phyloP scores from a whole-genome alignment of 2,797 vertebrate species.

The Gadopsis bispinosus region DNA sequence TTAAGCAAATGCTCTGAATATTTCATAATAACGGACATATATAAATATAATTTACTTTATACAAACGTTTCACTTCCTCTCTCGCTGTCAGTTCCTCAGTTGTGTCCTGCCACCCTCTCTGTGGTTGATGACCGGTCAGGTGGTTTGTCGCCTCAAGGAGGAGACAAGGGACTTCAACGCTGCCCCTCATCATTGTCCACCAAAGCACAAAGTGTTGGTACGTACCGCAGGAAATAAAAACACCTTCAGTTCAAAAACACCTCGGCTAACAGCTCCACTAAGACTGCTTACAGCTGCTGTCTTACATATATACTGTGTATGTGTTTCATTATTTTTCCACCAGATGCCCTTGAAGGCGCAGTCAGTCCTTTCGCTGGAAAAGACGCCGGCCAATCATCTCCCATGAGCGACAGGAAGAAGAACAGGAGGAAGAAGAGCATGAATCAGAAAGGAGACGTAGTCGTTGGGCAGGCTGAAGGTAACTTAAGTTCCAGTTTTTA shows the following conservation, averaged over 20 bases:
- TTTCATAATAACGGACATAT: neutral
- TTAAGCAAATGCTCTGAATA: neutral
- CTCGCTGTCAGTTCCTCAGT: slow-evolving; percentile 68
- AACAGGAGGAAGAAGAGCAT: slow-evolving; percentile 94
- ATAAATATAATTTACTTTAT: neutral
- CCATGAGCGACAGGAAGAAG: slow-evolving; percentile 94
- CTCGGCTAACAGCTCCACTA: neutral
- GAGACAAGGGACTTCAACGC: slow-evolving; percentile 85
- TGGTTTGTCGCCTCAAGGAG: slow-evolving; percentile 81
- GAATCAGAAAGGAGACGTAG: slow-evolving; percentile 93
- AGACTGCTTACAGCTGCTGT: neutral
- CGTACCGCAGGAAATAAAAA: slow-evolving; percentile 35
- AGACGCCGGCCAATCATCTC: slow-evolving; percentile 89
- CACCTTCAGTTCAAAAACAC: neutral
- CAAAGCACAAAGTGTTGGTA: slow-evolving; percentile 87
- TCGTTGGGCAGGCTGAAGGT: slow-evolving; percentile 94
- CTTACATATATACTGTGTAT: neutral
- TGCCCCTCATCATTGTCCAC: slow-evolving; percentile 84
- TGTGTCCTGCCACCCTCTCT: slow-evolving; percentile 84
- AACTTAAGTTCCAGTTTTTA: slow-evolving; percentile 32
- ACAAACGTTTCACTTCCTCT: neutral
- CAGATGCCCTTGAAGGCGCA: slow-evolving; percentile 85
- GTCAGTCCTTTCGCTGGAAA: slow-evolving; percentile 82
- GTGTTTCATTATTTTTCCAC: neutral
- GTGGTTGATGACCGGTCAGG: slow-evolving; percentile 85